Percentiles rank a stretch among this genome's conserved stretches.
Conservation (phyloP, 2,888 invertebrate species). For the Eutolmus rufibarbis region DNA sequence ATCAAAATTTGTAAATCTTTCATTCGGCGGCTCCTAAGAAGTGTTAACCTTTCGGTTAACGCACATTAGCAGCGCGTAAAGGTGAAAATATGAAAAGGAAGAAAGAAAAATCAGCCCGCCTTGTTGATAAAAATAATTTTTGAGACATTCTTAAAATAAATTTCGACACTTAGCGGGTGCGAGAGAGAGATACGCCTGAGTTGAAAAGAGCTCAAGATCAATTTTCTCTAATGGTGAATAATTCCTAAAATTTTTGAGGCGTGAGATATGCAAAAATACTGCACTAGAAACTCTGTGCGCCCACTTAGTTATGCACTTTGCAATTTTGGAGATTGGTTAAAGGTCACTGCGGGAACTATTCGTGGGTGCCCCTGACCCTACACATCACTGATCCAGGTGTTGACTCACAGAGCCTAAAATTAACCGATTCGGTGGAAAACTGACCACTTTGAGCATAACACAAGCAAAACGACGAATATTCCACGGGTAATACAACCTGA, state of each 20-base stretch:
- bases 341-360: background rate
- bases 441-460: background rate
- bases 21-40: background rate
- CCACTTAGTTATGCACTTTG: background rate
- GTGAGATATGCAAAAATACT: background rate
- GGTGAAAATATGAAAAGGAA: background rate
- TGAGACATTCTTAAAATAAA: constrained; percentile 32
- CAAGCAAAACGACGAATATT: background rate
- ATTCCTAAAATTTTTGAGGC: background rate
- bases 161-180: background rate
- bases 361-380: background rate
- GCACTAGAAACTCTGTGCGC: background rate
- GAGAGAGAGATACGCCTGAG: background rate
- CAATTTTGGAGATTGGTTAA: background rate
- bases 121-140: constrained; percentile 31
- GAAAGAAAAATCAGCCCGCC: background rate
- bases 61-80: background rate
- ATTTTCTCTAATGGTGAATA: background rate
- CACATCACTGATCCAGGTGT: background rate
- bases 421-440: background rate
- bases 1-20: background rate
- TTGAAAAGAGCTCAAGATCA: background rate
- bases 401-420: constrained; percentile 1
- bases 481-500: background rate
- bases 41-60: background rate